Evolutionary conservation across 2,888 invertebrate species (phyloP), one percentile per base, ranked within the genome.

Genomic region (Hypselothyrea guttata): DNA sequence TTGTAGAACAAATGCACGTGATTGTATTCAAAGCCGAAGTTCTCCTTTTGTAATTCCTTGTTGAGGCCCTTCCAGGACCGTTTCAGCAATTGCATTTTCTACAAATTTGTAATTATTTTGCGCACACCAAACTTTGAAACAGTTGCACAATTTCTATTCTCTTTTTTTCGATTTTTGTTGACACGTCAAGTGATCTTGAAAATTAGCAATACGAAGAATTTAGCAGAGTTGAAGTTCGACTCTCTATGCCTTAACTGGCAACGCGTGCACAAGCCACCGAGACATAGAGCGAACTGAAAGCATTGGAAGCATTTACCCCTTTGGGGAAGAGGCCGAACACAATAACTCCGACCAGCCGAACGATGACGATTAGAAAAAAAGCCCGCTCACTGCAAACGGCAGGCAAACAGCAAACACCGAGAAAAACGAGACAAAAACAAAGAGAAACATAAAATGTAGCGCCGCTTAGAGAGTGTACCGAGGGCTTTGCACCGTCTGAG

Each of bases 1-100:
- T 84, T 84, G 61, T 89, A 87, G 73, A 90, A 90, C 46, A 88
- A 75, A 40, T 89, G 89, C 11, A 87, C 78, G 42, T 86, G 83
- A 42, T 71, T 70, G 56, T 85, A 86, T 40, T 85, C 68, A 40
- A 89, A 89, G 18, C 89, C 86, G 33, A 89, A 89, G 59, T 90
- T 88, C 13, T 72, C 64, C 46, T 82, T 62, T 54, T 84, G 81
- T 47, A 89, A 69, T 75, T 89, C 90, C 51, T 83, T 83, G 60
- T 69, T 64, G 33, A 89, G 68, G 37, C 65, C 75, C 37, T 86
- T 82, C 13, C 75, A 65, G 53, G 84, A 84, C 47, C 74, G 82
- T 67, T 88, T 78, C 16, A 86, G 57, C 42, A 87, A 68, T 75
- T 85, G 82, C 88, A 89, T 89, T 52, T 48, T 56, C 13, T n/a